phyloP scores from a whole-genome alignment of 2,888 invertebrate genomes.

The Maniola hyperantus region DNA sequence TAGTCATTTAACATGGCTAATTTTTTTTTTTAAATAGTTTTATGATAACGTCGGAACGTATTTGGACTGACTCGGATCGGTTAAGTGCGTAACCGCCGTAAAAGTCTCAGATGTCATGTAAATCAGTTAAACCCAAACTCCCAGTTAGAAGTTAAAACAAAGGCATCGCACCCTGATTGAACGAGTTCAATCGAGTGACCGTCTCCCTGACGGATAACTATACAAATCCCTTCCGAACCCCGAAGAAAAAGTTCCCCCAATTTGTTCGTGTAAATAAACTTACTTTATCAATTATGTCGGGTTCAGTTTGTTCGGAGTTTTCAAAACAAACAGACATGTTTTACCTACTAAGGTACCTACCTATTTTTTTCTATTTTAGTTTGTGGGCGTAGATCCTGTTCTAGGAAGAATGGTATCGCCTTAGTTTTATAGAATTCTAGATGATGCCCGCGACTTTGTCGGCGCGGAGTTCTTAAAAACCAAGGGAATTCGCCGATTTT shows the following conservation, averaged over 20 bases:
- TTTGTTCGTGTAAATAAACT: conserved; percentile 16
- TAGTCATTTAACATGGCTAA: too few relatives aligned
- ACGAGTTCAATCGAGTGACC: conserved; percentile 34
- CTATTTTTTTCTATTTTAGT: background rate
- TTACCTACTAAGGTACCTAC: background rate
- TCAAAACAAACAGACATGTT: conserved; percentile 8
- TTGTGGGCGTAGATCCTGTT: background rate
- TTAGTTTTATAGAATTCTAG: too few relatives aligned
- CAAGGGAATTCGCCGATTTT: too few relatives aligned
- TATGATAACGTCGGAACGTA: too few relatives aligned
- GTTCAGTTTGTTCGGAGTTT: conserved; percentile 17
- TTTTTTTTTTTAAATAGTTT: too few relatives aligned
- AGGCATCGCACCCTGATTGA: conserved; percentile 23
- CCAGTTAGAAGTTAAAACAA: background rate
- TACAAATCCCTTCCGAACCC: conserved; percentile 22
- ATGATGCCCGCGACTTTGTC: too few relatives aligned
- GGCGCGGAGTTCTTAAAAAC: too few relatives aligned
- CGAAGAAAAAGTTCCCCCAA: conserved; percentile 22
- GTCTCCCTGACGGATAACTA: conserved; percentile 24
- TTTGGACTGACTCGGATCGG: too few relatives aligned
- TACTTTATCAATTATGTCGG: conserved; percentile 12
- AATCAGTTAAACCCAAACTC: conserved; percentile 1
- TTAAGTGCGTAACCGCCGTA: too few relatives aligned
- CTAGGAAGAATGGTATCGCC: background rate
- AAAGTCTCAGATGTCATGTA: background rate